phyloP scores from a whole-genome alignment of 2,113 vertebrate genomes.

The Alligator mississippiensis region DNA sequence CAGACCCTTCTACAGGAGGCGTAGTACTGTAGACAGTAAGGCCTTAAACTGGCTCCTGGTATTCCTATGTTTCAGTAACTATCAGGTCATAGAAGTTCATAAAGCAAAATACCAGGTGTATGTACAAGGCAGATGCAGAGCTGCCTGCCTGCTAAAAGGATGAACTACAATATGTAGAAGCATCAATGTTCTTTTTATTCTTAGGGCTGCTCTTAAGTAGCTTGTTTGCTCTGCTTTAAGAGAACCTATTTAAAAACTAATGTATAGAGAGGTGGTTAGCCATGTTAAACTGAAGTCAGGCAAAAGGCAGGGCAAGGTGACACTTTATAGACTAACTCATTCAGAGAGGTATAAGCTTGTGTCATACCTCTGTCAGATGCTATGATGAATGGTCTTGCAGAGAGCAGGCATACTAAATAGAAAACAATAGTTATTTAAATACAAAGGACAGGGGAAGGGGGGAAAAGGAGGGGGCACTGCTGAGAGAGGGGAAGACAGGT shows the following conservation, averaged over 20 bases:
- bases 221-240: not conserved
- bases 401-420: no score
- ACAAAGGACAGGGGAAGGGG: not conserved
- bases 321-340: no score
- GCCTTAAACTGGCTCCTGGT: not conserved
- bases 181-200: not conserved
- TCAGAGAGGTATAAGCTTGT: no score
- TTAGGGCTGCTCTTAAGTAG: not conserved
- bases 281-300: no score
- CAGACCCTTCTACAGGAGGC: not conserved
- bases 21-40: not conserved
- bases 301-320: no score
- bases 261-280: no score
- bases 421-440: no score
- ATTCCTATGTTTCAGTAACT: not conserved
- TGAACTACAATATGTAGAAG: not conserved
- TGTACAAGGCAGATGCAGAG: not conserved
- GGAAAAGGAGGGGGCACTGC: not conserved
- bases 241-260: not conserved
- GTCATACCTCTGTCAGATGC: no score
- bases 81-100: not conserved
- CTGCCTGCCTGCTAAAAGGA: not conserved
- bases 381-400: no score
- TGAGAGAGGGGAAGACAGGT: no score
- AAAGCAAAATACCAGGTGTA: not conserved